phyloP scores from a whole-genome alignment of 2,797 vertebrate species.

The Zalophus californianus region DNA sequence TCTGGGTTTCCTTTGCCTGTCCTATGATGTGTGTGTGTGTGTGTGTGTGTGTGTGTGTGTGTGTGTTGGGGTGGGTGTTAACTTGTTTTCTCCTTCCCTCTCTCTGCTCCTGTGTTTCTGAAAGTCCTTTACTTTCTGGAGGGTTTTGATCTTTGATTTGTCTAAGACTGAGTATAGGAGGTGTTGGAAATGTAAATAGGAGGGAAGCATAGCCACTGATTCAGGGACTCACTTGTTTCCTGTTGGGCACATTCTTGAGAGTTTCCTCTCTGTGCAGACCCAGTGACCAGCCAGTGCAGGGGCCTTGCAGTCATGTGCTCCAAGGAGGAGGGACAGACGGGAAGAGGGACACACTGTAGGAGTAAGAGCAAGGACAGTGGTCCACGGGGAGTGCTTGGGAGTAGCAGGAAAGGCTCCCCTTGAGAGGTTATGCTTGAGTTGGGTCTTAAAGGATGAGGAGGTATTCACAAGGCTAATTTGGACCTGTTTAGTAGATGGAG shows the following conservation, averaged over 20 bases:
- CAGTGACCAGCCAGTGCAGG: neutral
- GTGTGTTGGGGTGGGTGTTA: neutral
- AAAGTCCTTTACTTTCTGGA: neutral
- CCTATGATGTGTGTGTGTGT: neutral
- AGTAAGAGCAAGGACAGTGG: neutral
- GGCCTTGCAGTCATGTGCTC: neutral
- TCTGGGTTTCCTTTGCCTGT: neutral
- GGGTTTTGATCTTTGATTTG: neutral
- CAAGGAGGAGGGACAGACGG: neutral
- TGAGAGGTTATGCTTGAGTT: neutral
- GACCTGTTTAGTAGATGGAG: neutral
- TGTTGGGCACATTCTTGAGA: neutral
- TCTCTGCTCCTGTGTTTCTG: neutral
- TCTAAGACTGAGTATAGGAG: neutral
- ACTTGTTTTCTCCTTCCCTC: neutral
- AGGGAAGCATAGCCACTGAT: fast-evolving
- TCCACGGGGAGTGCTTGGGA: neutral
- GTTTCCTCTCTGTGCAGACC: neutral
- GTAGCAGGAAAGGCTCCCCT: too few relatives aligned
- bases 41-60: neutral
- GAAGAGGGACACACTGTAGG: neutral
- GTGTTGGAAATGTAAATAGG: neutral
- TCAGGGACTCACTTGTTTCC: neutral
- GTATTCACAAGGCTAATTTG: neutral
- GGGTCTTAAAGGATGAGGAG: neutral